These are phyloP conservation scores for Drosophila kuntzei DNA, from an alignment of 2,888 invertebrate species.

Conservation along the genomic window DNA sequence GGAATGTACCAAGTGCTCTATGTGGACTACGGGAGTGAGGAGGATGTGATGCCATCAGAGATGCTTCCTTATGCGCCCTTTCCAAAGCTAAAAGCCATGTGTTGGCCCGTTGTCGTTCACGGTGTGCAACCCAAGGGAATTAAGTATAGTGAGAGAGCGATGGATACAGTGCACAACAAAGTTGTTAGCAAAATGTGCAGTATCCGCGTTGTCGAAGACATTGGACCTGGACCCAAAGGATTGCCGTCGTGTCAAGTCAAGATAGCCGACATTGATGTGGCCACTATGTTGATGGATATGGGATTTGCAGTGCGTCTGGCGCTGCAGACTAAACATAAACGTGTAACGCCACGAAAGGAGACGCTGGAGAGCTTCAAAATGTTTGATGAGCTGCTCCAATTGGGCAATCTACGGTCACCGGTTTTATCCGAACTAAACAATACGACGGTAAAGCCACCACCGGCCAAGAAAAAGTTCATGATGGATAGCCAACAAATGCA, in stretches of 20 bases:
- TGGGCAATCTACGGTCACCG: slow-evolving; percentile 15
- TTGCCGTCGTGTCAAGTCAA: slow-evolving; percentile 70
- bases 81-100: slow-evolving; percentile 89
- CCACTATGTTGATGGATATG: slow-evolving; percentile 64
- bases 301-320: slow-evolving; percentile 38
- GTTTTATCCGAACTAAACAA: neutral
- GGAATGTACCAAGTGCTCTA: slow-evolving; percentile 88
- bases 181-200: slow-evolving; percentile 87
- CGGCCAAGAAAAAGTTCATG: slow-evolving; percentile 43
- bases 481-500: slow-evolving; percentile 9
- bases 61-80: slow-evolving; percentile 88
- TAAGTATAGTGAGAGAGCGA: slow-evolving; percentile 86
- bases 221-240: slow-evolving; percentile 3
- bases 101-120: slow-evolving; percentile 87
- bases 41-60: slow-evolving; percentile 87
- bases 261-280: slow-evolving; percentile 68
- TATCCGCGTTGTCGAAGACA: slow-evolving; percentile 82
- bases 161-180: slow-evolving; percentile 88
- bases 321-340: neutral
- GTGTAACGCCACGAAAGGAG: neutral
- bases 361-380: slow-evolving; percentile 37
- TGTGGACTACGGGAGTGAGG: slow-evolving; percentile 94
- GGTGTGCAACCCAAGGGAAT: slow-evolving; percentile 86
- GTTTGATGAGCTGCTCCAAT: slow-evolving; percentile 44
- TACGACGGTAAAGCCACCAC: slow-evolving; percentile 40